phyloP scores from a whole-genome alignment of 2,888 invertebrate species.

The Mactromeris polynyma region DNA sequence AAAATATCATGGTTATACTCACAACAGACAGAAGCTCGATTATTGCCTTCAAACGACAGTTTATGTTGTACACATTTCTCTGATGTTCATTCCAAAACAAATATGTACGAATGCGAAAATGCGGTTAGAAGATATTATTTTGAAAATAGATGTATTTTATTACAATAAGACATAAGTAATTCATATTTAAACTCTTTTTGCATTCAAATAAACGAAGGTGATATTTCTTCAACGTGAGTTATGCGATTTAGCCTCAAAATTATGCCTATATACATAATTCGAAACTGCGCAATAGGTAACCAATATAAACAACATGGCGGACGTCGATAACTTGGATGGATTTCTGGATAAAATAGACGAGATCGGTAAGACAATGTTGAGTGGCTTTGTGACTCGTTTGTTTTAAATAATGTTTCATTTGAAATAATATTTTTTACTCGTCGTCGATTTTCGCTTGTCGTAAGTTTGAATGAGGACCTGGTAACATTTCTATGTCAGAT shows the following conservation, averaged over 20 bases:
- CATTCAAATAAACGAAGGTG: background rate
- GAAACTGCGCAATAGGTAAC: conserved; percentile 44
- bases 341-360: conserved; percentile 83
- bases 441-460: too few relatives aligned
- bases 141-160: background rate
- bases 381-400: too few relatives aligned
- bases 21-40: background rate
- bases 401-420: too few relatives aligned
- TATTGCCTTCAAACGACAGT: background rate
- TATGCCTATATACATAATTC: conserved; percentile 22
- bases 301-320: conserved; percentile 78
- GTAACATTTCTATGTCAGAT: too few relatives aligned
- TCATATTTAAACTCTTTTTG: background rate
- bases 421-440: too few relatives aligned
- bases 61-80: background rate
- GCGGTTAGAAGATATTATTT: background rate
- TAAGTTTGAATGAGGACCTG: too few relatives aligned
- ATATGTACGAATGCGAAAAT: conserved; percentile 7
- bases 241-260: background rate
- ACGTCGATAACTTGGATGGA: conserved; percentile 67
- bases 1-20: background rate
- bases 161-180: background rate
- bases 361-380: conserved; percentile 72
- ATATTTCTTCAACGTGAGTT: background rate
- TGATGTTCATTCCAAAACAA: background rate